These are phyloP conservation scores for Papilio aristodemus DNA, from an alignment of 1,140 invertebrate species.

Conservation along the genomic window DNA sequence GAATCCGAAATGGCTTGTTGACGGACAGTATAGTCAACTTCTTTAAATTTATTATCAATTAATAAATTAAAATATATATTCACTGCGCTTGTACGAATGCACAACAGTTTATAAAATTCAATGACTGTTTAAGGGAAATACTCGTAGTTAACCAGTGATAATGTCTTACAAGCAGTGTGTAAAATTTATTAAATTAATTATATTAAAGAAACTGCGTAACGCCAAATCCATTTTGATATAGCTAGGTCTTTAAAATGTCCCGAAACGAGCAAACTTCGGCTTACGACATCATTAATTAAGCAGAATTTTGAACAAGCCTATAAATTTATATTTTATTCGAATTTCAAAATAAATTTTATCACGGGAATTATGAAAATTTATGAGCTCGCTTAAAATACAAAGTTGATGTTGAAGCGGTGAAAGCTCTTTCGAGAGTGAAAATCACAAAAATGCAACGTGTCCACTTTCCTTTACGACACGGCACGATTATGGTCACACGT, in stretches of 20 bases:
- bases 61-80: no score
- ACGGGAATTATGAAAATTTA: slow-evolving; percentile 27
- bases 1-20: no score
- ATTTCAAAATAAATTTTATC: slow-evolving; percentile 30
- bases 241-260: slow-evolving; percentile 22
- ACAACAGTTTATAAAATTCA: no score
- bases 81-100: no score
- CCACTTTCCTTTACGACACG: slow-evolving; percentile 60
- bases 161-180: no score
- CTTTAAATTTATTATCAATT: no score
- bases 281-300: slow-evolving; percentile 31
- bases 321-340: slow-evolving; percentile 34
- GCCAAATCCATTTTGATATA: slow-evolving; percentile 26
- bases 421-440: slow-evolving; percentile 58
- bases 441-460: slow-evolving; percentile 58
- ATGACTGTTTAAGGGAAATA: no score
- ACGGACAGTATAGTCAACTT: no score
- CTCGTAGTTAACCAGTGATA: no score
- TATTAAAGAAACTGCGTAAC: slow-evolving; percentile 20
- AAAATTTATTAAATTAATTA: slow-evolving; percentile 28
- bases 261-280: slow-evolving; percentile 29
- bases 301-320: slow-evolving; percentile 32
- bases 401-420: slow-evolving; percentile 42
- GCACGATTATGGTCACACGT: slow-evolving; percentile 44
- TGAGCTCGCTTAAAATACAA: slow-evolving; percentile 10